phyloP scores from a whole-genome alignment of 2,113 vertebrate species.

The Pygoscelis antarcticus region DNA sequence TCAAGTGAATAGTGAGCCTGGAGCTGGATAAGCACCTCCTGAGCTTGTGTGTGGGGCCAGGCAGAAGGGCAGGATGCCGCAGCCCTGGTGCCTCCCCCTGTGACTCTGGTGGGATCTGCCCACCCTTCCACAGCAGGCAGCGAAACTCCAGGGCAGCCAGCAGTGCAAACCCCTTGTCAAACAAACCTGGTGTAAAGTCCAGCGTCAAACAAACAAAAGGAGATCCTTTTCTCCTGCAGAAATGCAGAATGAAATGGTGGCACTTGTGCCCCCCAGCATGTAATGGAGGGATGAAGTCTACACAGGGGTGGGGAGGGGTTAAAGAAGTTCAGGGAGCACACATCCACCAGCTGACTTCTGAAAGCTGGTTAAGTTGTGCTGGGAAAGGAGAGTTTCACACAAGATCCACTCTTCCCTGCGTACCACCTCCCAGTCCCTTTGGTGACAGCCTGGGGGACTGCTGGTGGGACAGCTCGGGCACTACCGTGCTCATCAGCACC shows the following conservation, averaged over 20 bases:
- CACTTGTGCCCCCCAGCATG: background rate
- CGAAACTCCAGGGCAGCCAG: rapidly evolving
- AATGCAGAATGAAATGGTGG: background rate
- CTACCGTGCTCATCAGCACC: background rate
- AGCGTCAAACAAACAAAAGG: background rate
- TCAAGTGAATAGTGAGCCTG: background rate
- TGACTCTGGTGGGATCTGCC: background rate
- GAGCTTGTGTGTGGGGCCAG: background rate
- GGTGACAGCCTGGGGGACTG: background rate
- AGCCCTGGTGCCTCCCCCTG: background rate
- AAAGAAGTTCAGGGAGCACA: background rate
- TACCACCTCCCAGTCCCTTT: background rate
- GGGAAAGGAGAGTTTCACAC: background rate
- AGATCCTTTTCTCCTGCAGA: background rate
- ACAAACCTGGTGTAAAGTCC: background rate
- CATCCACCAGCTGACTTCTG: background rate
- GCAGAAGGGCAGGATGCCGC: background rate
- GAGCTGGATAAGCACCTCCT: background rate
- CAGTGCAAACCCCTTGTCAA: background rate
- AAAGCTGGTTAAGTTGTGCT: background rate
- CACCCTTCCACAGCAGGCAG: background rate
- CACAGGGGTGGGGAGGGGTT: background rate
- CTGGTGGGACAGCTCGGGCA: background rate
- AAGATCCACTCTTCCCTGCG: background rate
- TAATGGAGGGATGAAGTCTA: background rate